Evolutionary conservation across 2,888 invertebrate genomes (phyloP).

Genomic region (Emmelina monodactyla): DNA sequence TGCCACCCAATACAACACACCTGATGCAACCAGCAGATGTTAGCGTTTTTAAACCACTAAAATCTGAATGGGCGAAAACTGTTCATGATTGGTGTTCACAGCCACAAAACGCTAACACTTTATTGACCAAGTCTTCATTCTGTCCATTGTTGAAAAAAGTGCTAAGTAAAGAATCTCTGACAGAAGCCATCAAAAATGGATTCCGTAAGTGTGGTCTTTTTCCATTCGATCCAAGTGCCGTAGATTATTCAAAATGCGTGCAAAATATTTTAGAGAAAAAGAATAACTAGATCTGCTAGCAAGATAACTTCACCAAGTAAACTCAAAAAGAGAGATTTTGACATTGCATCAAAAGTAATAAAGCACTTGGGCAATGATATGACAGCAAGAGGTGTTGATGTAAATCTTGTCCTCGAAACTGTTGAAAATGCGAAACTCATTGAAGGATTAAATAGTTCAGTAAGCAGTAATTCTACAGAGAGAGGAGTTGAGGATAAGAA

Average conservation of each 20-base stretch:
- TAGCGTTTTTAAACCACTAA: slow-evolving; percentile 11
- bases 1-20: slow-evolving; percentile 14
- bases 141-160: slow-evolving; percentile 4
- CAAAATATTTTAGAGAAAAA: background rate
- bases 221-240: slow-evolving; percentile 1
- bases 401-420: slow-evolving; percentile 1
- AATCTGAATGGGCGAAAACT: slow-evolving; percentile 6
- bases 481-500: slow-evolving; percentile 1
- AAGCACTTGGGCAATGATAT: slow-evolving; percentile 2
- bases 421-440: slow-evolving; percentile 2
- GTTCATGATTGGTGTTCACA: slow-evolving; percentile 3
- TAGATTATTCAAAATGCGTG: background rate
- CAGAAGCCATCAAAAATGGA: background rate
- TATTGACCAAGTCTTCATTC: slow-evolving; percentile 8
- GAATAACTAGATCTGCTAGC: background rate
- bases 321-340: slow-evolving; percentile 1
- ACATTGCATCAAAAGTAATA: slow-evolving; percentile 3
- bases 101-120: slow-evolving; percentile 6
- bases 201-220: slow-evolving; percentile 2
- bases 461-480: slow-evolving; percentile 2
- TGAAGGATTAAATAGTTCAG: slow-evolving; percentile 3
- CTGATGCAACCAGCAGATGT: slow-evolving; percentile 14
- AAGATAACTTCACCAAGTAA: slow-evolving; percentile 2
- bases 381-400: slow-evolving; percentile 2
- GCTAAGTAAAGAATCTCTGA: slow-evolving; percentile 1